Conservation (phyloP, 2,797 vertebrate genomes). For the Zenarchopterus dispar region DNA sequence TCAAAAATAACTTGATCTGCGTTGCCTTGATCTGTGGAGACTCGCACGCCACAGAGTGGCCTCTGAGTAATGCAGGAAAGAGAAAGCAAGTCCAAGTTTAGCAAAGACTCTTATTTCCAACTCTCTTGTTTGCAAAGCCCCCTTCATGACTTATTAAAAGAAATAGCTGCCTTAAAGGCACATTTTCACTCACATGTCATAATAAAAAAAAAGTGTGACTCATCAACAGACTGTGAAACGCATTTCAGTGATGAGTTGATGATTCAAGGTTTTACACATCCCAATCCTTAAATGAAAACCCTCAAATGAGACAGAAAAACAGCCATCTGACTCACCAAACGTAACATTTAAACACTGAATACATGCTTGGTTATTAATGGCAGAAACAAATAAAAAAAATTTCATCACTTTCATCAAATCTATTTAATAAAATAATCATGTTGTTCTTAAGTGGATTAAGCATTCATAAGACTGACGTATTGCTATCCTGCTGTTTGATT, state of each 20-base stretch:
- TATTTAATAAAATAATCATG: too few species aligned
- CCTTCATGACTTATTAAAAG: not conserved
- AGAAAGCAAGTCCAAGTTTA: slow-evolving; percentile 8
- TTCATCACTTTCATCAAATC: too few species aligned
- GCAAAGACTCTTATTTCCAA: not conserved
- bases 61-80: slow-evolving; percentile 10
- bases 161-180: not conserved
- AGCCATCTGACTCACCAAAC: slow-evolving; percentile 35
- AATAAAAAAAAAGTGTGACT: slow-evolving; percentile 5
- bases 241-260: not conserved
- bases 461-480: too few species aligned
- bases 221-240: slow-evolving; percentile 4
- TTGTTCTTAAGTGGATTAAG: too few species aligned
- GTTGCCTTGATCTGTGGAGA: slow-evolving; percentile 34
- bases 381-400: too few species aligned
- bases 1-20: slow-evolving; percentile 74
- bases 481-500: too few species aligned
- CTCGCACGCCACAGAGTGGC: slow-evolving; percentile 57
- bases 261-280: slow-evolving; percentile 5
- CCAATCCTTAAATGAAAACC: not conserved
- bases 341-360: slow-evolving; percentile 19
- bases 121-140: not conserved
- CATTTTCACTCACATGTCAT: not conserved
- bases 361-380: slow-evolving; percentile 15
- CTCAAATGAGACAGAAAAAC: slow-evolving; percentile 19